Percentiles rank a stretch among this genome's conserved stretches.
Conservation (phyloP, 2,888 invertebrate genomes). For the Amiota minor region DNA sequence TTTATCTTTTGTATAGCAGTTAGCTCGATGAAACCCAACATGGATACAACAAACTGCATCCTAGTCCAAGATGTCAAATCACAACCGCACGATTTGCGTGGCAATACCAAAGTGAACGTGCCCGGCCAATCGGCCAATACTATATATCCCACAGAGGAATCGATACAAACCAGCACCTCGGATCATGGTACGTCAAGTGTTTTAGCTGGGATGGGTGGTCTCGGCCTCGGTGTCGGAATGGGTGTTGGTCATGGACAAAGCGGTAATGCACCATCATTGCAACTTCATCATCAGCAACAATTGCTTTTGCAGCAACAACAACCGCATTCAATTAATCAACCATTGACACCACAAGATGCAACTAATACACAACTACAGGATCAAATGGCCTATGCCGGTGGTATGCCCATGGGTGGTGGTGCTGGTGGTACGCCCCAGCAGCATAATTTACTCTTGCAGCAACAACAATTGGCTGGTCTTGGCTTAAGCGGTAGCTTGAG, state of each 20-base stretch:
- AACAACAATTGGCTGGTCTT: conserved; percentile 58
- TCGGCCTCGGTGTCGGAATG: conserved; percentile 30
- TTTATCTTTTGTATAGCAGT: conserved; percentile 81
- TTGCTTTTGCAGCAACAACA: conserved; percentile 76
- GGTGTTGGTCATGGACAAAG: conserved; percentile 17
- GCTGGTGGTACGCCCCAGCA: conserved; percentile 54
- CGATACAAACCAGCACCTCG: conserved; percentile 81
- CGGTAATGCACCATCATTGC: conserved; percentile 54
- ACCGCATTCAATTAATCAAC: conserved; percentile 69
- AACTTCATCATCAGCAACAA: conserved; percentile 76
- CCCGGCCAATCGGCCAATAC: conserved; percentile 68
- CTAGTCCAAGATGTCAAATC: conserved; percentile 85
- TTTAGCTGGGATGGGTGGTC: conserved; percentile 66
- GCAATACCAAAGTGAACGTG: conserved; percentile 73
- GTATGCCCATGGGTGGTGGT: conserved; percentile 37
- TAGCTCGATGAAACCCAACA: conserved; percentile 91
- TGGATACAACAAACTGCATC: conserved; percentile 91
- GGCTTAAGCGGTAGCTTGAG: conserved; percentile 69
- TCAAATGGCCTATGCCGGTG: conserved; percentile 57
- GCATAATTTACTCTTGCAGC: conserved; percentile 59
- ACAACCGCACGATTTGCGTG: conserved; percentile 90
- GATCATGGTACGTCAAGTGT: conserved; percentile 75
- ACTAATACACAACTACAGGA: conserved; percentile 60
- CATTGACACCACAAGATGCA: conserved; percentile 57
- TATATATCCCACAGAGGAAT: conserved; percentile 84